A percentile compares a stretch with the other conserved stretches of the same genome.
Conservation (phyloP, 2,888 invertebrate genomes). For the Caenorhabditis sp. region DNA sequence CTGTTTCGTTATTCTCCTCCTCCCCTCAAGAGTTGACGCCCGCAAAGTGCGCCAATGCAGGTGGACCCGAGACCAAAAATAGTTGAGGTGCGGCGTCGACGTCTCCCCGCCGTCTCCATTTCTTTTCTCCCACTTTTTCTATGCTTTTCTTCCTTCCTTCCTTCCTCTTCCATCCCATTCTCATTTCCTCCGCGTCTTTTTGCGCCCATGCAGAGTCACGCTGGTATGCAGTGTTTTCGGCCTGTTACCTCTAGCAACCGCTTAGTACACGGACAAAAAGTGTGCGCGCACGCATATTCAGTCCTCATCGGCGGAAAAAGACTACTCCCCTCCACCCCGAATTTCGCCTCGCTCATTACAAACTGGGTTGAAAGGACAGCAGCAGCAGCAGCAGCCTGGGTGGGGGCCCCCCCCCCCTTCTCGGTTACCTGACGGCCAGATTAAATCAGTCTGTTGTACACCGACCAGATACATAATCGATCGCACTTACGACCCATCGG, state of each 20-base stretch:
- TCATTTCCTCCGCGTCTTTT: background rate
- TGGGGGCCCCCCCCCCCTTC: slow-evolving; percentile 4
- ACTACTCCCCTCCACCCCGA: slow-evolving; percentile 13
- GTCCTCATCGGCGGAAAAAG: background rate
- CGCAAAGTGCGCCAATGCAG: background rate
- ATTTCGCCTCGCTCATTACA: slow-evolving; percentile 26
- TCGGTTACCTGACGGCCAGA: slow-evolving; percentile 31
- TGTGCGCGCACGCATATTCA: slow-evolving; percentile 7
- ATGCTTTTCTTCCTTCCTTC: background rate
- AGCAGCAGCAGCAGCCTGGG: background rate
- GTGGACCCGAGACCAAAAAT: background rate
- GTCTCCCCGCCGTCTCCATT: no score
- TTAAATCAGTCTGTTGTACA: slow-evolving; percentile 19
- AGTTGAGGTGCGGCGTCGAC: no score
- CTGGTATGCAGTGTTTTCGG: slow-evolving; percentile 5
- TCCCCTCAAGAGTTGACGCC: background rate
- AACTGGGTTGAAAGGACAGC: slow-evolving; percentile 34
- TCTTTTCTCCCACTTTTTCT: no score
- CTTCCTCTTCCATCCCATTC: background rate
- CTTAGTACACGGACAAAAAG: slow-evolving; percentile 12
- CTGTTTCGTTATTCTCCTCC: slow-evolving; percentile 7
- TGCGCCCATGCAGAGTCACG: background rate
- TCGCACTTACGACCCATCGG: no score
- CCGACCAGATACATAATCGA: no score
- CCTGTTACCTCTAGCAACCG: slow-evolving; percentile 48